Evolutionary conservation across 2,797 vertebrate species (phyloP), one percentile per base, ranked within the genome.

Genomic region (Sitta carolinensis): DNA sequence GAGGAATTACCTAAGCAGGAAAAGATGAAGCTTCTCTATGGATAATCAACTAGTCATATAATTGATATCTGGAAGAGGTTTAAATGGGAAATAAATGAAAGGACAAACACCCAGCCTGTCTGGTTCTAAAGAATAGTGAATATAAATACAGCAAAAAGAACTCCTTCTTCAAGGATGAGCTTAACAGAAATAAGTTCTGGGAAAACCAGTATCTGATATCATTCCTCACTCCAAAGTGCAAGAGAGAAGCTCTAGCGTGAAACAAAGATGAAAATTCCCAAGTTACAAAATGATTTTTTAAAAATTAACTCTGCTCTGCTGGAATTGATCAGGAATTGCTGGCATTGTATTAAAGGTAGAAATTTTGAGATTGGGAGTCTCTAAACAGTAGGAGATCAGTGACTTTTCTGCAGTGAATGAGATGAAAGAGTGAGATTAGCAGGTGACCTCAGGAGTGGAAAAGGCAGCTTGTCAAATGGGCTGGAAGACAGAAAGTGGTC

Each of bases 41-140:
- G 75, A 86, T 89, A 94, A 95, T 58, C 69, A 75, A 45, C 89
- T 77, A 78, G 52, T 52, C 68, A 72, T 84, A 82, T 82, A 87
- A 94, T 47, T 84, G 88, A 84, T 94, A 93, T 26, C 70, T 22
- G 6, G 68, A 86, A 94, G 51, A 62, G 30, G 52, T 29, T 85
- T 64, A 77, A 83, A 77, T 57, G 50, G 58, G 43, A 89, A 89
- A 84, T 45, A 87, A 81, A 91, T 67, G 64, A 58, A 91, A 91
- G 61, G 67, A 73, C 61, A 48, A 50, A 82, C 20, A 64, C 10
- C 22, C 70, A 15, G 61, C 36, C 40, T 68, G 57, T 9, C 61
- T 70, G 22, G 52, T 84, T 79, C 58, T 83, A 17, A 78, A 80
- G 20, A 20, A 47, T 0, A 54, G 17, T 25, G 52, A 78, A 85